Conservation (phyloP, 2,888 invertebrate species). For the Acanthosepion esculentum region DNA sequence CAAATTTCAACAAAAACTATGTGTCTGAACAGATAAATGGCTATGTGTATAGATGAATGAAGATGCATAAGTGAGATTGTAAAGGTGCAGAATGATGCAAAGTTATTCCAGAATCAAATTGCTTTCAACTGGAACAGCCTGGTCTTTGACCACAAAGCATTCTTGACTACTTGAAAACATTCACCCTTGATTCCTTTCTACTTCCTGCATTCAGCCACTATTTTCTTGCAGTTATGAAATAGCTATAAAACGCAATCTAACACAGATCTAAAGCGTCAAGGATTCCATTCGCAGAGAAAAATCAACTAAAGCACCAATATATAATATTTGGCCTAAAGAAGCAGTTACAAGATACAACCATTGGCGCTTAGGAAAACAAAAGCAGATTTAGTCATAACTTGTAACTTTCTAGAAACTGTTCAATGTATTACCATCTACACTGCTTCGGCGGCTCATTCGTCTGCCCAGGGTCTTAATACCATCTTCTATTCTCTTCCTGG, state of each 20-base stretch:
- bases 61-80: not conserved
- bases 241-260: constrained; percentile 45
- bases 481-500: constrained; percentile 89
- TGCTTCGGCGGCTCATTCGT: constrained; percentile 85
- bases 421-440: constrained; percentile 80
- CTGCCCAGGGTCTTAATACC: constrained; percentile 83
- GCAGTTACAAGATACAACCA: constrained; percentile 47
- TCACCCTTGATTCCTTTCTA: constrained; percentile 33
- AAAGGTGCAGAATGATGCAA: constrained; percentile 20
- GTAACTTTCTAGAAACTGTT: constrained; percentile 46
- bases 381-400: constrained; percentile 46
- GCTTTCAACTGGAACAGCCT: too few relatives aligned
- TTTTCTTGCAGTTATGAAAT: not conserved
- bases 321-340: constrained; percentile 38
- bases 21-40: not conserved
- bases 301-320: constrained; percentile 42
- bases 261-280: constrained; percentile 44
- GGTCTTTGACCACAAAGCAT: constrained; percentile 33
- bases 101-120: not conserved
- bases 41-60: not conserved
- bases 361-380: constrained; percentile 2
- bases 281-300: constrained; percentile 25
- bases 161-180: constrained; percentile 16
- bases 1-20: too few relatives aligned
- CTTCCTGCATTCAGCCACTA: constrained; percentile 18